Percentiles rank a stretch among this genome's conserved stretches.
phyloP scores from a whole-genome alignment of 1,140 invertebrate genomes.

The Medauroidea extradentata region DNA sequence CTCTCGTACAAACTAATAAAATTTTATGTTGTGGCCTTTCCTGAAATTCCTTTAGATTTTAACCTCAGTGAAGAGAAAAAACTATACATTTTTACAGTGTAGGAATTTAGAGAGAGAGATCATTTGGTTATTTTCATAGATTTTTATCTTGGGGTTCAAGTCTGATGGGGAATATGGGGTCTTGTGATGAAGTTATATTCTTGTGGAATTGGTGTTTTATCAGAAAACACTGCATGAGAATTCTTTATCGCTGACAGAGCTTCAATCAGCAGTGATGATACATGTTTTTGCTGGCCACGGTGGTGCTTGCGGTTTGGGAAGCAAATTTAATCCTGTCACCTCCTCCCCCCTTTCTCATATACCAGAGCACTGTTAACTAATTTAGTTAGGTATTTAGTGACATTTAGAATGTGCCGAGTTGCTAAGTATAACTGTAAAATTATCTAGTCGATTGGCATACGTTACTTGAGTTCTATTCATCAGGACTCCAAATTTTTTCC shows the following conservation, averaged over 20 bases:
- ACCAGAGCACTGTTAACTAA: no score
- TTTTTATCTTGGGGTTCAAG: conserved; percentile 10
- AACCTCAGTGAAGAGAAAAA: no score
- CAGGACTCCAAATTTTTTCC: no score
- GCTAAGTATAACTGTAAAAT: no score
- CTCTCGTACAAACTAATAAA: no score
- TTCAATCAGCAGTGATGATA: conserved; percentile 11
- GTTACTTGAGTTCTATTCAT: no score
- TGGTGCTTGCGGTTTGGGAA: conserved; percentile 13
- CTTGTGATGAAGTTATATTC: conserved; percentile 1
- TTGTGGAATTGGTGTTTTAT: conserved; percentile 5
- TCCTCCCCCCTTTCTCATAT: no score
- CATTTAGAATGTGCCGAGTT: no score
- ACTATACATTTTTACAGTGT: conserved; percentile 6
- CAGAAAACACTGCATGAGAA: conserved; percentile 15
- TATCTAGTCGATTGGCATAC: no score
- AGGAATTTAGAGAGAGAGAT: conserved; percentile 9
- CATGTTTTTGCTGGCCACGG: conserved; percentile 14
- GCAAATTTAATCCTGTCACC: not conserved
- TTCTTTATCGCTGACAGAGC: conserved; percentile 15
- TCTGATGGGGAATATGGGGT: conserved; percentile 8
- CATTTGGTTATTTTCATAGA: conserved; percentile 12
- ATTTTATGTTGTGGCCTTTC: no score
- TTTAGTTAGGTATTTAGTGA: no score
- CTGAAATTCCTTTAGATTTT: no score